Evolutionary conservation across 2,797 vertebrate genomes (phyloP).

Genomic region (Columba guinea): DNA sequence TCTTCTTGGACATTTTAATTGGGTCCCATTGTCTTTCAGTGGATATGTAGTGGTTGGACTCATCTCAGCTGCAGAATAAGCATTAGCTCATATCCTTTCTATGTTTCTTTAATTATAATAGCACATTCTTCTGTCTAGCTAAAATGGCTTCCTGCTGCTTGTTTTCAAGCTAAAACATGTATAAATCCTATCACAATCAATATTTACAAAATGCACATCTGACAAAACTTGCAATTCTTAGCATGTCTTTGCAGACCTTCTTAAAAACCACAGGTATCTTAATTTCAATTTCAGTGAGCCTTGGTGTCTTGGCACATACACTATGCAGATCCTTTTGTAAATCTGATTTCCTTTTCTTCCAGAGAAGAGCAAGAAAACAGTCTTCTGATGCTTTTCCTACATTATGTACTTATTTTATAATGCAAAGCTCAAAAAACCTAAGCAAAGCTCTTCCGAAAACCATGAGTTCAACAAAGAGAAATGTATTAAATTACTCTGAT

Average conservation of each 20-base stretch:
- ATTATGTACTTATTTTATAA: not conserved
- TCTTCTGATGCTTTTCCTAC: not conserved
- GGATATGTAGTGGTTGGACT: not conserved
- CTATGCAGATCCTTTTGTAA: not conserved
- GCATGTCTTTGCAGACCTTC: not conserved
- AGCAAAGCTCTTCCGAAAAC: not conserved
- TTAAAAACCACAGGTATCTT: not conserved
- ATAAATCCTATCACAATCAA: not conserved
- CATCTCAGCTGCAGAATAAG: not conserved
- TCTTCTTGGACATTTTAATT: not conserved
- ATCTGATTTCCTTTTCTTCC: not conserved
- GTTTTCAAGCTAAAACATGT: not conserved
- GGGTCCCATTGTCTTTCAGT: not conserved
- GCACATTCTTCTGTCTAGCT: not conserved
- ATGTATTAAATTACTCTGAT: not conserved
- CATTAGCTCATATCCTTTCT: not conserved
- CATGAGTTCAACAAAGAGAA: not conserved
- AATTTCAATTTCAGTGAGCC: not conserved
- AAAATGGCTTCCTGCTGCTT: not conserved
- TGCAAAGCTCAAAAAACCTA: not conserved
- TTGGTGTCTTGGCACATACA: not conserved
- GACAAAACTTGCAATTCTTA: not conserved
- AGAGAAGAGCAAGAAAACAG: not conserved
- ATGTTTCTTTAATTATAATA: not conserved
- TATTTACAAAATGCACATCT: not conserved